Base-by-base conservation (phyloP, 2,888 invertebrate species). In the Pterostichus niger region DNA sequence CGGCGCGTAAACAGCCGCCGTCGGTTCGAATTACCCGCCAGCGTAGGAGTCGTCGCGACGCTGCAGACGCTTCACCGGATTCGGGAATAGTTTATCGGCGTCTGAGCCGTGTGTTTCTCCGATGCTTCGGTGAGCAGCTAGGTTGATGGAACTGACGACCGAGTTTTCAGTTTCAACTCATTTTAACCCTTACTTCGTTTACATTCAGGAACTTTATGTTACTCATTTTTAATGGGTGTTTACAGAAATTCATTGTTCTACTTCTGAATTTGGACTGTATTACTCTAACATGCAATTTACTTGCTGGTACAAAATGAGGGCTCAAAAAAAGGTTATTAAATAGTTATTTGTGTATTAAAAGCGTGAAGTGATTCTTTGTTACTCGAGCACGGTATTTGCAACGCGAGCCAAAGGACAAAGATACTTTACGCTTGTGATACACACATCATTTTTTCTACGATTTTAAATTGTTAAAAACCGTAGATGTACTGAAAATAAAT, bases 11-110 rank as follows among this genome's bases (percentile, higher is more conserved):
- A 35, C 64, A 35, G 59, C 31, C 64, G 2, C 7, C 35, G 64
- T 64, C 64, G 64, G 64, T 64, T 64, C 64, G 64, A 11, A 35
- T 64, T 64, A 64, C 64, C 59, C 31, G 64, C 33, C 33, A 64
- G 3, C 24, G 24, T 24, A 24, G 2, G 24, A 24, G 35, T 0
- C 33, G 64, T 33, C 35, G 33, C 59, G 35, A 33, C 33, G 13
- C 6, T 33, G 31, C 4, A 11, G 35, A 64, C 64, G 64, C 33
- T 33, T 33, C 64, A 64, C 17, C 11, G 35, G 35, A 33, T 64
- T 35, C 64, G 2, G n/a, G 64, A 35, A 64, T 64, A 64, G 64
- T 56, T 64, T 64, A 35, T 64, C 35, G 64, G 64, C 9, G 64
- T 64, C 64, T 59, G 3, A 13, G 35, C 64, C 35, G 64, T 24